Conservation (phyloP, 30 jellyfish, hydroid and myxozoan species). For the Haliclystus octoradiatus region DNA sequence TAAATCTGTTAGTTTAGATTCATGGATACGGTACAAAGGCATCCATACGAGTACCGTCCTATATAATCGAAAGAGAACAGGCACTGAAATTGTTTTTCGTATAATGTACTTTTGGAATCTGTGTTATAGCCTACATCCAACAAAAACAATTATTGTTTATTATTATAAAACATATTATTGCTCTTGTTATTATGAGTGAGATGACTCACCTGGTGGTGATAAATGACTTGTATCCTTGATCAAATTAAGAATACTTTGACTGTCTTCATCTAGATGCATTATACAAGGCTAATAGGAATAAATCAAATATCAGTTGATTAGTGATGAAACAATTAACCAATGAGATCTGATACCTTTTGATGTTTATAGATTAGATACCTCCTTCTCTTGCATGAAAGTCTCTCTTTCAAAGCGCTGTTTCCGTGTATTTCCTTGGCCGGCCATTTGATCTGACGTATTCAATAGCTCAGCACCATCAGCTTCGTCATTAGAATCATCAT, state of each 20-base stretch:
- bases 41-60: too few species aligned
- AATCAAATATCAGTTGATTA: neutral
- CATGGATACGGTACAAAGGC: too few species aligned
- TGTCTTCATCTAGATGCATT: conserved; percentile 50
- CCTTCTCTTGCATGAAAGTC: conserved; percentile 50
- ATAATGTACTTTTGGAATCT: too few species aligned
- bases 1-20: too few species aligned
- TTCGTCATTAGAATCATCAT: conserved; percentile 13
- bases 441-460: conserved; percentile 16
- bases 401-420: conserved; percentile 64
- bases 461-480: conserved; percentile 17
- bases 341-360: neutral
- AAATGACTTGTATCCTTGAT: conserved; percentile 22
- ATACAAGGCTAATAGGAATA: conserved; percentile 7
- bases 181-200: too few species aligned
- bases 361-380: conserved; percentile 55
- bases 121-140: too few species aligned
- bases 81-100: too few species aligned
- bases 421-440: conserved; percentile 22
- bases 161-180: too few species aligned
- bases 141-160: too few species aligned
- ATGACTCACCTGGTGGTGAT: conserved; percentile 4
- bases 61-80: too few species aligned
- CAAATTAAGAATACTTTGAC: conserved; percentile 57
- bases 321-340: neutral